Percentiles rank a stretch among this genome's conserved stretches.
These are phyloP conservation scores for Mylabris phalerata DNA, from an alignment of 1,140 invertebrate genomes.

Conservation along the genomic window DNA sequence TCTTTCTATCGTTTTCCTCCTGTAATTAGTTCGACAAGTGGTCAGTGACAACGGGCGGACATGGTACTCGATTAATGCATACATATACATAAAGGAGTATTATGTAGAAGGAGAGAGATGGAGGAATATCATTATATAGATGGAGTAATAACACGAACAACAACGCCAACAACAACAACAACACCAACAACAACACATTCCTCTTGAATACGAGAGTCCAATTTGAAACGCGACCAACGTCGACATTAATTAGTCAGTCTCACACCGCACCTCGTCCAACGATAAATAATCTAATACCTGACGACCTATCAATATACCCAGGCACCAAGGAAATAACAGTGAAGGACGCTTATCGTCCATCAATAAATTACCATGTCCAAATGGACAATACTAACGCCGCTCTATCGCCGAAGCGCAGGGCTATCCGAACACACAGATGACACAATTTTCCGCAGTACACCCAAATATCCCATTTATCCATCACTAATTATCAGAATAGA, in stretches of 20 bases:
- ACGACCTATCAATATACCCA: constrained; percentile 9
- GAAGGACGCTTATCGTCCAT: constrained; percentile 7
- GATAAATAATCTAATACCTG: constrained; percentile 14
- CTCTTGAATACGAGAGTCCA: constrained; percentile 10
- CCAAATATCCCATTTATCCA: no score
- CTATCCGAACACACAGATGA: background rate
- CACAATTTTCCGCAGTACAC: background rate
- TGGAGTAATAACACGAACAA: no score
- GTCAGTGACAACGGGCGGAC: constrained; percentile 15
- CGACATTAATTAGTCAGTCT: constrained; percentile 13
- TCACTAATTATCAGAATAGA: no score
- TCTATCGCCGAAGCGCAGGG: background rate
- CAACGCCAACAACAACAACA: no score
- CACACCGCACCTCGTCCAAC: constrained; percentile 6
- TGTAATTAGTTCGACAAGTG: constrained; percentile 22
- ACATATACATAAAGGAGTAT: background rate
- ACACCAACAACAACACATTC: background rate
- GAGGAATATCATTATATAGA: no score
- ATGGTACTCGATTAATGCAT: constrained; percentile 16
- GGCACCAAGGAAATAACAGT: constrained; percentile 10
- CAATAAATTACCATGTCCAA: constrained; percentile 8
- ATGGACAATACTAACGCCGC: background rate
- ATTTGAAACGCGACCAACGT: constrained; percentile 10
- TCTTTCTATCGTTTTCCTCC: background rate
- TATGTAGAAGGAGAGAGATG: no score